Evolutionary conservation across 2,797 vertebrate species (phyloP), one percentile per base, ranked within the genome.

Genomic region (Mormyrops attenuatus): DNA sequence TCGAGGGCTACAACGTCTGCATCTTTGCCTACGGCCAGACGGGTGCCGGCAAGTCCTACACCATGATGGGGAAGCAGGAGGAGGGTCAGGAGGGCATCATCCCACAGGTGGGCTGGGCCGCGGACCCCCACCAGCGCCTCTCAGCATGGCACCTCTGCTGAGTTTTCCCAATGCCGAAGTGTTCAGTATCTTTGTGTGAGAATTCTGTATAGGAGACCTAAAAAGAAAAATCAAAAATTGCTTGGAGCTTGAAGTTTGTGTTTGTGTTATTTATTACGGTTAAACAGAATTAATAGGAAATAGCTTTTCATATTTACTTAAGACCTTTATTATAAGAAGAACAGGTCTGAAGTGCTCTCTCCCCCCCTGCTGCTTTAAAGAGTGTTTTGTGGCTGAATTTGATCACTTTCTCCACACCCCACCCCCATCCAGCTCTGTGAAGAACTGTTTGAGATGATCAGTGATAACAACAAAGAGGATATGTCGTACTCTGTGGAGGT

Each of bases 11-110:
- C 94, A 99, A 99, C 0, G 99, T 99, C 0, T 99, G 99, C 93
- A 99, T 99, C 92, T 99, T 99, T 91, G 99, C 99, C 73, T 99
- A 99, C 53, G 99, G 99, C 90, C 99, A 99, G 95, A 99, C 99
- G 1, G 99, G 99, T 93, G 96, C 98, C 92, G 99, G 99, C 88
- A 99, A 99, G 91, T 99, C 98, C 90, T 99, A 99, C 88, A 99
- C 99, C 0, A 99, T 99, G 99, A 99, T 99, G 99, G 99, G 99
- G 91, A 99, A 97, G 92, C 98, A 99, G 94, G 98, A 99, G 92
- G 98, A 99, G 91, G 97, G 98, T 15, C 99, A 99, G 93, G 98
- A 97, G 92, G 99, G 99, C 94, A 99, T 99, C 93, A 99, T 99
- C 90, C 99, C 99, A 89, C 98, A 97, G 98, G 99, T 99, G 94